Percentiles rank a stretch among this genome's conserved stretches.
phyloP scores from a whole-genome alignment of 2,113 vertebrate species.

The Mormyrus lacerda region DNA sequence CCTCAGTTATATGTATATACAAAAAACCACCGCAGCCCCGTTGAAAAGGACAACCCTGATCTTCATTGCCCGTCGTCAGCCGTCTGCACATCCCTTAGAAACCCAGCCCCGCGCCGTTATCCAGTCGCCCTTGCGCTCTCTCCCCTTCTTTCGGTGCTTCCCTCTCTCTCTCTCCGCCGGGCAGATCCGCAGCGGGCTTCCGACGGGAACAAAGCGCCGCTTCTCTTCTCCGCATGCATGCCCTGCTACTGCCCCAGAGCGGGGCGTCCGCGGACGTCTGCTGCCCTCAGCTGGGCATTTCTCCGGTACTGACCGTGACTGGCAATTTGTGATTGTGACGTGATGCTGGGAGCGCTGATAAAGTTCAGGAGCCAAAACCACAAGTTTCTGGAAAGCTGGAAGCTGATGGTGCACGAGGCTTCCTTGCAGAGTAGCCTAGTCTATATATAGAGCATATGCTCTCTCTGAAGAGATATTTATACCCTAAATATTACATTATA shows the following conservation, averaged over 20 bases:
- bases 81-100: neutral
- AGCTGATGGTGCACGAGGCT: neutral
- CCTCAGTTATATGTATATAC: neutral
- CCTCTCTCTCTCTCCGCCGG: neutral
- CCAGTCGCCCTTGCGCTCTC: neutral
- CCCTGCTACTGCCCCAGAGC: neutral
- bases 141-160: neutral
- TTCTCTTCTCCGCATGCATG: slow-evolving; percentile 2
- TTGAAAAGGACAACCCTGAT: neutral
- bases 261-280: neutral
- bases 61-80: neutral
- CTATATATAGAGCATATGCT: neutral
- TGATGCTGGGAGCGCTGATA: neutral
- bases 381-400: neutral
- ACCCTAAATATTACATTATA: neutral
- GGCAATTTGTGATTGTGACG: neutral
- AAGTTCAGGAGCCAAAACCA: neutral
- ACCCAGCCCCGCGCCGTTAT: neutral
- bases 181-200: neutral
- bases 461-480: neutral
- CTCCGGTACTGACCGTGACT: neutral
- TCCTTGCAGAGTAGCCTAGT: neutral
- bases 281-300: slow-evolving; percentile 19
- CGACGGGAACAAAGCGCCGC: slow-evolving; percentile 15
- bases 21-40: neutral